Evolutionary conservation across 1,140 invertebrate genomes (phyloP).

Genomic region (Drosophila pseudoobscura): DNA sequence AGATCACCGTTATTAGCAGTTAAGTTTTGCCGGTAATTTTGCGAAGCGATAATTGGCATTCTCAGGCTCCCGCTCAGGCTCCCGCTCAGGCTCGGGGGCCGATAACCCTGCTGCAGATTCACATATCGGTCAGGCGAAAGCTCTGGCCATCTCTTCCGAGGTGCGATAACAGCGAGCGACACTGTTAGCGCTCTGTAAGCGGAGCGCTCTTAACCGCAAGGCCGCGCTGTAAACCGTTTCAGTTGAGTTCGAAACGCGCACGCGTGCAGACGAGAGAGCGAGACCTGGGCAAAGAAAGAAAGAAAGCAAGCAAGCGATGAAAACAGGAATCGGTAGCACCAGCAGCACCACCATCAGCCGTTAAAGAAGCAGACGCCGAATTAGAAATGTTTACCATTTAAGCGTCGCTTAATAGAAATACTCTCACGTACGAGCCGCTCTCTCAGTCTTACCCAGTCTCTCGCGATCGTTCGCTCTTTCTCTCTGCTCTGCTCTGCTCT

Average conservation of each 20-base stretch:
- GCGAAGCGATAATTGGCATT: constrained; percentile 46
- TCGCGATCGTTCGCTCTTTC: constrained; percentile 9
- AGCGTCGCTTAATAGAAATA: constrained; percentile 68
- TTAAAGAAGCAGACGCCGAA: constrained; percentile 59
- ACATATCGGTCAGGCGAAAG: constrained; percentile 12
- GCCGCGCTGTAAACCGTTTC: constrained; percentile 65
- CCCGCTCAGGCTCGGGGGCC: neutral
- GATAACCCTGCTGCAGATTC: constrained; percentile 44
- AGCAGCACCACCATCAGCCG: constrained; percentile 25
- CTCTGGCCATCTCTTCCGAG: no score
- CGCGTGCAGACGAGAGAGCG: constrained; percentile 56
- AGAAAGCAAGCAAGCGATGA: constrained; percentile 21
- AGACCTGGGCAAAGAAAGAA: constrained; percentile 46
- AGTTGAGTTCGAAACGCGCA: constrained; percentile 76
- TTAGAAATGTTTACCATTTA: constrained; percentile 79
- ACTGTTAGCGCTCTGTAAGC: constrained; percentile 41
- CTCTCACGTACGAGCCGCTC: constrained; percentile 59
- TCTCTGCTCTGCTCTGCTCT: neutral
- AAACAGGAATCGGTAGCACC: constrained; percentile 59
- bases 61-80: constrained; percentile 9
- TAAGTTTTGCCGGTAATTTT: constrained; percentile 49
- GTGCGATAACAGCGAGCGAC: constrained; percentile 27
- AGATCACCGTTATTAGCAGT: constrained; percentile 63
- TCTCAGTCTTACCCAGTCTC: constrained; percentile 15
- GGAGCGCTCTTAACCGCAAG: constrained; percentile 59